Base-by-base conservation (phyloP, 2,797 vertebrate genomes). In the Semaprochilodus insignis region DNA sequence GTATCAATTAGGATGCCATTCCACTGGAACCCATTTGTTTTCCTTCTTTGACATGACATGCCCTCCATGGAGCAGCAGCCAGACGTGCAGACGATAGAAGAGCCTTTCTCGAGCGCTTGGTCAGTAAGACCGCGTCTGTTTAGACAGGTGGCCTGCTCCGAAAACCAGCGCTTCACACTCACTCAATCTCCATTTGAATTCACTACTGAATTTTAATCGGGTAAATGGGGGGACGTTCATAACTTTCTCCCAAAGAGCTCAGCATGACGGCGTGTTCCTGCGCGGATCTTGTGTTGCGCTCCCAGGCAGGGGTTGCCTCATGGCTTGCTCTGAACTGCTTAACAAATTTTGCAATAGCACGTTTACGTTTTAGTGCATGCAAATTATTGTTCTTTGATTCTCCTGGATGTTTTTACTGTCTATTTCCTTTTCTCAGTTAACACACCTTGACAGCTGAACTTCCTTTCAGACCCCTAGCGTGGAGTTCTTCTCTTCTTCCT, bases 1-100 rank as follows among this genome's bases (percentile, higher is more conserved):
- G 88, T 76, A 85, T 83, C 85, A 81, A 83, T 87, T 77, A 87
- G 67, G 73, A 83, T 51, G 75, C 81, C 63, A 75, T 67, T 77
- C 85, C 73, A 76, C 76, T 57, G 81, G 81, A 78, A 55, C 57
- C 70, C 69, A 83, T 90, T 92, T 93, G 85, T 92, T 91, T 92
- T 89, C 88, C 84, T 86, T 88, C 83, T 59, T 4, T 52, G 21
- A 65, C 66, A 77, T 52, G 21, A 65, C 66, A 77, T 85, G 72
- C 70, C 51, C 83, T 89, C 88, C 82, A 78, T n/a, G 27, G 85
- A 82, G 85, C 57, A 74, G 79, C 84, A 81, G 57, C 21, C 55
- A 88, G 75, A 88, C 73, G 16, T 2, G 82, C 2, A 87, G 76
- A 91, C 81, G 77, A 81, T 40, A 85, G 74, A 40, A 19, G 71